These are phyloP conservation scores for Zaprionus lachaisei DNA, from an alignment of 1,140 invertebrate genomes.

Conservation along the genomic window DNA sequence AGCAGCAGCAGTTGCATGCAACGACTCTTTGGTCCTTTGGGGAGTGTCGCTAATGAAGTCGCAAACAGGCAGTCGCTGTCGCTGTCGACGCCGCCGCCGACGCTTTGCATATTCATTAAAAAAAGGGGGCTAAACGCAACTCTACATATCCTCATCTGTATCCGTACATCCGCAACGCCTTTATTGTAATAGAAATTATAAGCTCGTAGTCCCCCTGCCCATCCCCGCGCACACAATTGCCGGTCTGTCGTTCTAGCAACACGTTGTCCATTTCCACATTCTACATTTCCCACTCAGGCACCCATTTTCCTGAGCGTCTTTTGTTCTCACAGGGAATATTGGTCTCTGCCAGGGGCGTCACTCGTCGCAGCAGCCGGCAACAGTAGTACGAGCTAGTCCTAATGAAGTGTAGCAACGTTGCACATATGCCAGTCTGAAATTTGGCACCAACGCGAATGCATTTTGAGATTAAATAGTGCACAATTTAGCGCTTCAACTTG, in stretches of 20 bases:
- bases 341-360: conserved; percentile 7
- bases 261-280: conserved; percentile 63
- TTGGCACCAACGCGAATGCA: conserved; percentile 1
- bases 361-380: background rate
- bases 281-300: conserved; percentile 6
- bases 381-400: conserved; percentile 3
- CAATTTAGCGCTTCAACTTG: background rate
- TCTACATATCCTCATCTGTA: conserved; percentile 24
- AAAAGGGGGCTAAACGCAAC: conserved; percentile 47
- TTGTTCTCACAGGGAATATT: conserved; percentile 41
- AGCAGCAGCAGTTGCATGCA: conserved; percentile 41
- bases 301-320: conserved; percentile 36
- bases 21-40: conserved; percentile 18
- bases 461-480: background rate
- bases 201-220: conserved; percentile 35
- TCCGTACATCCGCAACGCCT: conserved; percentile 40
- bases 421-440: conserved; percentile 14
- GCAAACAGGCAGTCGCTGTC: conserved; percentile 65
- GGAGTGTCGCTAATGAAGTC: conserved; percentile 79
- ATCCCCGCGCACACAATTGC: conserved; percentile 47
- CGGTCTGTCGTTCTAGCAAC: conserved; percentile 74
- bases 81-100: conserved; percentile 29
- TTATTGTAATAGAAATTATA: conserved; percentile 81
- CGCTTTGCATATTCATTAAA: conserved; percentile 58
- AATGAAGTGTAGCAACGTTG: conserved; percentile 42